A percentile compares a stretch with the other conserved stretches of the same genome.
Evolutionary conservation across 64 coral and sea anemone species (phyloP).

Genomic region (Cladopsammia gracilis): DNA sequence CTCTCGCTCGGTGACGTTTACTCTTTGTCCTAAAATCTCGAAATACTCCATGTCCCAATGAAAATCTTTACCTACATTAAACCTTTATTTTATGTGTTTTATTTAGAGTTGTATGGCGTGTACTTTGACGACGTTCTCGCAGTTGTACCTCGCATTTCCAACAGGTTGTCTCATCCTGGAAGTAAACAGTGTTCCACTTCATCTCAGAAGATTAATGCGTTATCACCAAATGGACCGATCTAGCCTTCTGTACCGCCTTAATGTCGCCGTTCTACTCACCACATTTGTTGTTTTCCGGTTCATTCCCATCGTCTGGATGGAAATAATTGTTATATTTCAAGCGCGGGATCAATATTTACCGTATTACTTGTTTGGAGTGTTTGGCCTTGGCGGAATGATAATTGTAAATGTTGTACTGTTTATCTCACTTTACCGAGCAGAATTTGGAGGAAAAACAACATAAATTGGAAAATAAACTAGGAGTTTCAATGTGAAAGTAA

Average conservation of each 20-base stretch:
- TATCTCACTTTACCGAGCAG: not conserved
- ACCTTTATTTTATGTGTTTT: too few species aligned
- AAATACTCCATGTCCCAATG: too few species aligned
- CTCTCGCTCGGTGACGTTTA: too few species aligned
- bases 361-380: not conserved
- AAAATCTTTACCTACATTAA: too few species aligned
- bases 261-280: not conserved
- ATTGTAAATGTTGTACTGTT: not conserved
- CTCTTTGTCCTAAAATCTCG: too few species aligned
- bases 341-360: not conserved
- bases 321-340: not conserved
- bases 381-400: not conserved
- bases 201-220: not conserved
- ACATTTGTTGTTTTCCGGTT: not conserved
- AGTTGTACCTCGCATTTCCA: not conserved
- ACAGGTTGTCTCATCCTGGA: not conserved
- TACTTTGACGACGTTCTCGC: not conserved
- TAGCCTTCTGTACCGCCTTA: not conserved
- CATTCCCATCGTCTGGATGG: not conserved
- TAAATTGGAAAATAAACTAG: not conserved
- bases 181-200: not conserved
- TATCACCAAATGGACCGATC: not conserved
- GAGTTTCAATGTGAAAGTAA: too few species aligned
- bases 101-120: not conserved
- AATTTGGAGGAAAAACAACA: not conserved